Evolutionary conservation across 2,797 vertebrate species (phyloP), one percentile per base, ranked within the genome.

Genomic region (Lepus townsendii): DNA sequence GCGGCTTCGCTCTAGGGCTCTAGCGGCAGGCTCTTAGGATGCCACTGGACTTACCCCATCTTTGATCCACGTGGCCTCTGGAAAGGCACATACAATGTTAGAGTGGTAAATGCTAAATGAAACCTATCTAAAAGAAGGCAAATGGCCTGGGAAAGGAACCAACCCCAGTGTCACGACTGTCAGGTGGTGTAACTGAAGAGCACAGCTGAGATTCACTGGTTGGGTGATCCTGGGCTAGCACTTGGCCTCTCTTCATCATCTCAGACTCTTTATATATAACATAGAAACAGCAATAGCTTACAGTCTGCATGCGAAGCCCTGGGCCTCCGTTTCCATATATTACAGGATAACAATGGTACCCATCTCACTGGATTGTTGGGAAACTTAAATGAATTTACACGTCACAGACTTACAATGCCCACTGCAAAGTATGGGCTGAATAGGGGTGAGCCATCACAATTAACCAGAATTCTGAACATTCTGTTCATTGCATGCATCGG

Each of bases 91-190:
- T 50, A 68, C 71, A 90, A 78, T 83, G 32, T 73, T 83, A 50
- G 86, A 30, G 72, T 38, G 19, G 79, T 87, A 71, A 94, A 3
- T 68, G 50, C 73, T 85, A 90, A 84, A 80, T 63, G 4, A 93
- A 65, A 47, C 69, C 47, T 93, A 88, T 26, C 92, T 73, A 91
- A 95, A 84, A 69, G 60, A 69, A 65, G 66, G 27, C 47, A 88
- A 89, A 63, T 32, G 32, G 52, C 52, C 27, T 71, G 78, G 66
- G 62, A 77, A 90, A 95, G 78, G 12, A 63, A 50, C 52, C 3
- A 90, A 79, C 54, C 32, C 12, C 62, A 65, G 54, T 60, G 20
- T 83, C 42, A 71, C 50, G 76, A 76, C 83, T 91, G 92, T 88
- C 68, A 82, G 65, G 30, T 52, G 27, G 73, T 66, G 0, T 52